Conservation (phyloP, 2,113 vertebrate species). For the Ptychochromis oligacanthus region DNA sequence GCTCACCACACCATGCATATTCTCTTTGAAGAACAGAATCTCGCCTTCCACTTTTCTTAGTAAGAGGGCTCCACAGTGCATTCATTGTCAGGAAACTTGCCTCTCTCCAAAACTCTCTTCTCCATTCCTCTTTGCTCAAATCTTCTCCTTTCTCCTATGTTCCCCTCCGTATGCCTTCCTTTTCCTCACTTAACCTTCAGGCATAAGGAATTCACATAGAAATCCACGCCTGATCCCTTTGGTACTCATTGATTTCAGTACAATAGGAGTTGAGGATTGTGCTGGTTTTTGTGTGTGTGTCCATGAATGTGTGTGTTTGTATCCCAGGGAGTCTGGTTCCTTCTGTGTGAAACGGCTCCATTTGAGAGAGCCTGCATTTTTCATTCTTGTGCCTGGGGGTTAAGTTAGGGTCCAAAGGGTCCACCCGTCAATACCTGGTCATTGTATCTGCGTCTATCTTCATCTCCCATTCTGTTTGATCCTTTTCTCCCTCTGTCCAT, state of each 20-base stretch:
- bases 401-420: conserved; percentile 60
- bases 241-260: conserved; percentile 71
- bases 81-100: conserved; percentile 56
- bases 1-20: conserved; percentile 70
- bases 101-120: conserved; percentile 44
- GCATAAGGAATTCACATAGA: conserved; percentile 69
- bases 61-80: conserved; percentile 51
- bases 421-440: conserved; percentile 73
- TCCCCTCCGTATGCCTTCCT: conserved; percentile 37
- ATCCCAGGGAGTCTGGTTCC: conserved; percentile 37
- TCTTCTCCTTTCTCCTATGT: conserved; percentile 44
- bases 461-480: conserved; percentile 81
- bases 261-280: conserved; percentile 40
- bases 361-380: conserved; percentile 69
- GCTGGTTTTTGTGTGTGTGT: conserved; percentile 39
- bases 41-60: conserved; percentile 42
- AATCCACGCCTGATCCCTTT: conserved; percentile 59
- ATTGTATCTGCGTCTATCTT: conserved; percentile 74
- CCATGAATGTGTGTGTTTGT: not conserved
- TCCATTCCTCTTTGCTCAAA: conserved; percentile 35
- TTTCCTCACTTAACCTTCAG: conserved; percentile 72
- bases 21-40: conserved; percentile 71
- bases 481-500: conserved; percentile 55
- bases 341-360: conserved; percentile 60
- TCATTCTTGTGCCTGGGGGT: conserved; percentile 62